Percentiles rank a stretch among this genome's conserved stretches.
Evolutionary conservation across 1,140 invertebrate species (phyloP).

Genomic region (Drosophila nebulosa): DNA sequence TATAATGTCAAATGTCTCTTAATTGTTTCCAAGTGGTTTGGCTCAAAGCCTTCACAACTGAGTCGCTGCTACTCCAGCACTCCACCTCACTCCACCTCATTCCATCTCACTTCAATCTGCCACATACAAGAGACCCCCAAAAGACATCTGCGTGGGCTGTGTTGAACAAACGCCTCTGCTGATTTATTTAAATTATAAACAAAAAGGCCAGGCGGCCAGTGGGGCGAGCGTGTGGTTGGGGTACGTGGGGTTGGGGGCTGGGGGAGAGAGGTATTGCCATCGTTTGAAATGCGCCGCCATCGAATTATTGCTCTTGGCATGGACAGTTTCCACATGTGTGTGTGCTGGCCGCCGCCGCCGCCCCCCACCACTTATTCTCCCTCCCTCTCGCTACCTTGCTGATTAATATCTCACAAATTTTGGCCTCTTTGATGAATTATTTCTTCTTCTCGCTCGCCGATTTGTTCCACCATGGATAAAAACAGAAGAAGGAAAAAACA

Average conservation of each 20-base stretch:
- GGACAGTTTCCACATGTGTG: constrained; percentile 65
- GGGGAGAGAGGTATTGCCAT: background rate
- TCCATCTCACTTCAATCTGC: no score
- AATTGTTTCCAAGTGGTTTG: constrained; percentile 64
- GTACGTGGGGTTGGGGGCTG: background rate
- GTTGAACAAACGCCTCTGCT: constrained; percentile 38
- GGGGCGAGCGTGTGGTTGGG: background rate
- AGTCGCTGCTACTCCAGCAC: constrained; percentile 12
- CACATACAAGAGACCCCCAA: constrained; percentile 2
- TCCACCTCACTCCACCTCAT: constrained; percentile 2
- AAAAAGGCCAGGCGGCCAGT: constrained; percentile 31
- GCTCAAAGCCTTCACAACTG: background rate
- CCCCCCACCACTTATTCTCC: background rate
- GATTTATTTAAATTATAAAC: constrained; percentile 59
- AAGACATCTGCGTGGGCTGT: constrained; percentile 51
- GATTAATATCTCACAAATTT: constrained; percentile 73
- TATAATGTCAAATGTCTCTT: constrained; percentile 67
- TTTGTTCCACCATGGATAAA: constrained; percentile 38
- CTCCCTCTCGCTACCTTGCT: constrained; percentile 8
- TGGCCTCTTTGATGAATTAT: constrained; percentile 71
- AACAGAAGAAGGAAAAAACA: constrained; percentile 8
- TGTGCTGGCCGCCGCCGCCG: background rate
- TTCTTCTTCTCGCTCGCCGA: constrained; percentile 49
- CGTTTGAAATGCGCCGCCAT: constrained; percentile 65
- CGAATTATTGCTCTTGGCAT: constrained; percentile 67